These are phyloP conservation scores for Drosophila mulleri DNA, from an alignment of 2,888 invertebrate species.

Conservation along the genomic window DNA sequence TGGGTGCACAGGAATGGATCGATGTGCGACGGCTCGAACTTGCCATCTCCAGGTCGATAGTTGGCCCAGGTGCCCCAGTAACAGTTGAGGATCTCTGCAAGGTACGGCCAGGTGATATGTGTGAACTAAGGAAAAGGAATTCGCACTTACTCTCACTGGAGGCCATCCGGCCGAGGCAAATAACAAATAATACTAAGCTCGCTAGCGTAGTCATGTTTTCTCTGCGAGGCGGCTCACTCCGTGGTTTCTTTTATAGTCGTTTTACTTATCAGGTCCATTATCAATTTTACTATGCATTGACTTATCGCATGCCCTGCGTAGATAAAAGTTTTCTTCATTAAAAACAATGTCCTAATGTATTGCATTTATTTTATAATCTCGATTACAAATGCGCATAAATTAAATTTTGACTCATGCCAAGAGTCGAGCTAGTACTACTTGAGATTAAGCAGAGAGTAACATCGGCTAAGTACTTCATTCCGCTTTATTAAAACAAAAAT, in stretches of 20 bases:
- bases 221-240: background rate
- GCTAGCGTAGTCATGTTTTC: slow-evolving; percentile 50
- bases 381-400: slow-evolving; percentile 52
- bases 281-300: background rate
- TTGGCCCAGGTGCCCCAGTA: slow-evolving; percentile 80
- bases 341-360: slow-evolving; percentile 55
- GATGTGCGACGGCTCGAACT: slow-evolving; percentile 63
- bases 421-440: background rate
- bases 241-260: slow-evolving; percentile 52
- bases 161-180: slow-evolving; percentile 46
- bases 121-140: no score
- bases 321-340: slow-evolving; percentile 25
- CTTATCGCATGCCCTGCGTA: background rate
- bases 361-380: slow-evolving; percentile 29
- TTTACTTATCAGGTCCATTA: slow-evolving; percentile 40
- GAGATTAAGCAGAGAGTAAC: slow-evolving; percentile 6
- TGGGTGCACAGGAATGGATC: slow-evolving; percentile 76
- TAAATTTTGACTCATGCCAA: background rate
- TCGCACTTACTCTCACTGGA: slow-evolving; percentile 55
- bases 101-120: background rate
- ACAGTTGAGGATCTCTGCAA: slow-evolving; percentile 71
- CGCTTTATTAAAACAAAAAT: background rate
- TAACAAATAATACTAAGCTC: slow-evolving; percentile 41
- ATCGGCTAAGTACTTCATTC: background rate
- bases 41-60: slow-evolving; percentile 72